Conservation (phyloP, 2,888 invertebrate genomes). For the Bugula neritina region DNA sequence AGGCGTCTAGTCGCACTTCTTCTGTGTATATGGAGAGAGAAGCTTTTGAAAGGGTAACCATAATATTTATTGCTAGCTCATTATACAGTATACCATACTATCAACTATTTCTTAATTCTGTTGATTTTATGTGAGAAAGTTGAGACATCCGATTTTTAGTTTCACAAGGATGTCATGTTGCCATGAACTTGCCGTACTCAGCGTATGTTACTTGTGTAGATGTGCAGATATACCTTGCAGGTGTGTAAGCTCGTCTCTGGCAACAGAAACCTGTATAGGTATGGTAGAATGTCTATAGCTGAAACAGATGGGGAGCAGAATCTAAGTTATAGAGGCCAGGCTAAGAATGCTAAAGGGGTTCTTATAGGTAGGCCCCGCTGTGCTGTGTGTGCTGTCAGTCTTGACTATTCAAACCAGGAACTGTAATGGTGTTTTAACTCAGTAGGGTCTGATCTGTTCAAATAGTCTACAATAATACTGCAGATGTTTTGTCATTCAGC, state of each 20-base stretch:
- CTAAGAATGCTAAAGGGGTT: slow-evolving; percentile 5
- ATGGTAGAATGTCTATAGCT: not conserved
- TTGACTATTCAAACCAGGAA: not conserved
- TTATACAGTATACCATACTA: no score
- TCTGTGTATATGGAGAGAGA: slow-evolving; percentile 6
- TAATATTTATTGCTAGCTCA: not conserved
- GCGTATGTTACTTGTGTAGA: not conserved
- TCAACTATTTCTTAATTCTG: no score
- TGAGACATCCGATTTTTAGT: not conserved
- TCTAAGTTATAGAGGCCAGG: not conserved
- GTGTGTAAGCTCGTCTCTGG: slow-evolving; percentile 8
- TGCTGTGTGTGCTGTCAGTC: not conserved
- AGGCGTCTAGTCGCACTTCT: not conserved
- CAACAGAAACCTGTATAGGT: slow-evolving; percentile 9
- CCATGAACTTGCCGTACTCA: not conserved
- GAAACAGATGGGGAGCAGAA: no score
- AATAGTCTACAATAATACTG: not conserved
- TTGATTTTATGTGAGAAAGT: no score
- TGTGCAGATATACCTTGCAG: not conserved
- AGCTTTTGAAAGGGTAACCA: slow-evolving; percentile 7
- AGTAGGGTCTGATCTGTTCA: not conserved
- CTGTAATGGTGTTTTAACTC: not conserved
- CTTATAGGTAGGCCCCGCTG: not conserved
- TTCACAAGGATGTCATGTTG: not conserved
- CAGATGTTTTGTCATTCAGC: no score